These are phyloP conservation scores for Procambarus virginalis DNA, from an alignment of 1,140 invertebrate genomes.

Conservation along the genomic window DNA sequence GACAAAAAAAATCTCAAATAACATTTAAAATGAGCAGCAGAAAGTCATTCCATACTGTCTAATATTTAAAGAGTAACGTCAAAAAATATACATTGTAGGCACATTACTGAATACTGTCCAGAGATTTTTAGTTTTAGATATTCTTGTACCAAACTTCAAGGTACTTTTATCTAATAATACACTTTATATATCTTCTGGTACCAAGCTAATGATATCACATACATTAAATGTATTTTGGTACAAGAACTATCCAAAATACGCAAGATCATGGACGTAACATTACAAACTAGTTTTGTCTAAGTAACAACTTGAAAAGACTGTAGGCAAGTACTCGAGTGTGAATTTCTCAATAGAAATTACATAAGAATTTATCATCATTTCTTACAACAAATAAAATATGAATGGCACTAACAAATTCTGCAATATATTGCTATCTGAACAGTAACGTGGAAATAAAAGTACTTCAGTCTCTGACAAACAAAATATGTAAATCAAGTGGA, in stretches of 20 bases:
- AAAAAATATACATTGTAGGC: constrained; percentile 55
- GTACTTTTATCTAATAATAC: neutral
- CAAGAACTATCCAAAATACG: constrained; percentile 22
- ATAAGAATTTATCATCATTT: neutral
- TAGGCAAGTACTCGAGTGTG: constrained; percentile 23
- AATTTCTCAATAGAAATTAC: neutral
- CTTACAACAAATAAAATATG: neutral
- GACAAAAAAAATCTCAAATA: neutral
- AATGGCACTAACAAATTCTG: constrained; percentile 7
- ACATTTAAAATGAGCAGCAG: constrained; percentile 35
- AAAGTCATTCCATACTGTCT: constrained; percentile 26
- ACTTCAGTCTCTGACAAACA: neutral
- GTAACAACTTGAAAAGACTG: constrained; percentile 24
- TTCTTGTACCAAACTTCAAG: constrained; percentile 20
- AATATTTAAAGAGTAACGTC: constrained; percentile 42
- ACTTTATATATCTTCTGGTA: neutral
- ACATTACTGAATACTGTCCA: constrained; percentile 53
- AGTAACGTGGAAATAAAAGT: neutral
- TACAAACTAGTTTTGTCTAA: constrained; percentile 14
- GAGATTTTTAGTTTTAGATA: constrained; percentile 18
- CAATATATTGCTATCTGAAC: neutral
- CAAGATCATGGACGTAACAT: constrained; percentile 25
- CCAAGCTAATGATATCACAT: neutral
- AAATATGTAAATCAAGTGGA: too few relatives aligned
- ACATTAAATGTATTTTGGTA: too few relatives aligned